A percentile compares a stretch with the other conserved stretches of the same genome.
Evolutionary conservation across 2,113 vertebrate genomes (phyloP).

Genomic region (sheep (Ovis aries)): DNA sequence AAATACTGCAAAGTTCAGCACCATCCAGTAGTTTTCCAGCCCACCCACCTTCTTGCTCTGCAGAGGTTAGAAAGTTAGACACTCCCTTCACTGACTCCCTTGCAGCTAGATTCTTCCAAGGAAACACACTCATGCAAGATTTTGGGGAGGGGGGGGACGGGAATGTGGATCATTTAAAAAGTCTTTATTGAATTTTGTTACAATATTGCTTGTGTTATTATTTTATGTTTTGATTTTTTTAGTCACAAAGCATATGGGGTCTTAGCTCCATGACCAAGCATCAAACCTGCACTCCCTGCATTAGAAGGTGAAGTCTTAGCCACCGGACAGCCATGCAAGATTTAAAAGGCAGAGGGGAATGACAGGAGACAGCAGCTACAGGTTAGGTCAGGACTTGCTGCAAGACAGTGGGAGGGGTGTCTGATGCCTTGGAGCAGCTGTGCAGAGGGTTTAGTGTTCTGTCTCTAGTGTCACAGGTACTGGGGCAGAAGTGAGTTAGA

Average conservation of each 20-base stretch:
- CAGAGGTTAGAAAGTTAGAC: neutral
- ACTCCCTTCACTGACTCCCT: neutral
- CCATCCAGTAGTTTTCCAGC: neutral
- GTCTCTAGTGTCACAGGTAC: neutral
- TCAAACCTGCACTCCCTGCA: neutral
- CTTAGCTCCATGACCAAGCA: neutral
- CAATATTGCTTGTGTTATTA: neutral
- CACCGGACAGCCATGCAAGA: neutral
- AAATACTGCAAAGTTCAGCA: neutral
- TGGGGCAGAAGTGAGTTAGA: neutral
- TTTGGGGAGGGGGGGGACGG: accelerated
- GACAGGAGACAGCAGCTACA: neutral
- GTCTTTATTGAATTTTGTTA: neutral
- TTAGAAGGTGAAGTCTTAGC: neutral
- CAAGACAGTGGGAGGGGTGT: neutral
- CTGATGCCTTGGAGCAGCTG: neutral
- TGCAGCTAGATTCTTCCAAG: neutral
- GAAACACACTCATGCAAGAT: neutral
- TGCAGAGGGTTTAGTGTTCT: neutral
- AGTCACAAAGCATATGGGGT: neutral
- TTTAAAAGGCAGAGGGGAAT: neutral
- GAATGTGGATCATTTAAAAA: neutral
- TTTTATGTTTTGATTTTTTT: neutral
- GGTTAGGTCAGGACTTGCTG: neutral
- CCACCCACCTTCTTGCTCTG: neutral